Evolutionary conservation across 64 coral and sea anemone genomes (phyloP).

Genomic region (Acropora tenuis): DNA sequence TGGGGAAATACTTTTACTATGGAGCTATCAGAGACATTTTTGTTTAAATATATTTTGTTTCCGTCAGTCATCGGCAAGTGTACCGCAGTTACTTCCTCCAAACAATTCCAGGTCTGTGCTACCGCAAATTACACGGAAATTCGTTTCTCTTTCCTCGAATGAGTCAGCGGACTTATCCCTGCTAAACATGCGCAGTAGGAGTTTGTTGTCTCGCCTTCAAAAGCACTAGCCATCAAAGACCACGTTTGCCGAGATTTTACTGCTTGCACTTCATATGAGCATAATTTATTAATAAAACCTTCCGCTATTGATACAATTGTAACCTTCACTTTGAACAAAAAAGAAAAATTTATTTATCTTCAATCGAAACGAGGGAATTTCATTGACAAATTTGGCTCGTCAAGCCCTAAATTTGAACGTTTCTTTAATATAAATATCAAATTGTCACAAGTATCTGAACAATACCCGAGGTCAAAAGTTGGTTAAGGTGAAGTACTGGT

Average conservation of each 20-base stretch:
- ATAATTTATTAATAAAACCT: too few species aligned
- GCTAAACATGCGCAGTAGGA: neutral
- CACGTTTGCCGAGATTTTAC: too few species aligned
- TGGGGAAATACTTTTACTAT: neutral
- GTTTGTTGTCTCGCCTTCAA: too few species aligned
- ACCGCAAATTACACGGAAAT: too few species aligned
- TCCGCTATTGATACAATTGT: too few species aligned
- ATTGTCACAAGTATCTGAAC: neutral
- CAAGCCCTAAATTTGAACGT: neutral
- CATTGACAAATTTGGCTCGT: neutral
- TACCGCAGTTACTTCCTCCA: neutral
- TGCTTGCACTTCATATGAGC: too few species aligned
- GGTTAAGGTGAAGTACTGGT: too few species aligned
- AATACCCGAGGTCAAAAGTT: neutral
- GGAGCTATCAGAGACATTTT: neutral
- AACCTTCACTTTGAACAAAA: too few species aligned
- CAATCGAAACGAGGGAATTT: neutral
- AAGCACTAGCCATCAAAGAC: too few species aligned
- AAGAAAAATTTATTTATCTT: too few species aligned
- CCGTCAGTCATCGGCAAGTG: neutral
- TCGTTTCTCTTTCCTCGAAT: neutral
- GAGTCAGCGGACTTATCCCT: neutral
- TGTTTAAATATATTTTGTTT: neutral
- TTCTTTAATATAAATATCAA: neutral
- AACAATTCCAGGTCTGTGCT: neutral